phyloP scores from a whole-genome alignment of 2,888 invertebrate species.

The Epinotia brunnichana region DNA sequence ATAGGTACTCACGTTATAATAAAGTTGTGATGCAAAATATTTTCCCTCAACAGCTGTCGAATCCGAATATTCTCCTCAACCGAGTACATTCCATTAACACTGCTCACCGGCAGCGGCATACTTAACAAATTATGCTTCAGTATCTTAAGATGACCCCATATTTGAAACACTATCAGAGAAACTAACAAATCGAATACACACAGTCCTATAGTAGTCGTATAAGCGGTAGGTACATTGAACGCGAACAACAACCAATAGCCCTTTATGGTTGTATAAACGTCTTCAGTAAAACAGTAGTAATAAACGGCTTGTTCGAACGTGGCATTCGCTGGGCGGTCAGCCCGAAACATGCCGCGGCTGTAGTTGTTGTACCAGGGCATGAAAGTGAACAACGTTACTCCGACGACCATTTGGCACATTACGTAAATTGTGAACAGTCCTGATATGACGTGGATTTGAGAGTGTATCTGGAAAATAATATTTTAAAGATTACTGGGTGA shows the following conservation, averaged over 20 bases:
- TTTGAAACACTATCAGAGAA: conserved; percentile 5
- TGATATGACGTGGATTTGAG: conserved; percentile 10
- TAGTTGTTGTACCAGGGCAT: conserved; percentile 9
- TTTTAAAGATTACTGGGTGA: too few relatives aligned
- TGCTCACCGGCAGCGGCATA: conserved; percentile 14
- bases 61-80: conserved; percentile 7
- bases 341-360: not conserved
- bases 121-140: conserved; percentile 12
- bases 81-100: not conserved
- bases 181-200: not conserved
- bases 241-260: not conserved
- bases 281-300: not conserved
- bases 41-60: not conserved
- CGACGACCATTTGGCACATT: not conserved
- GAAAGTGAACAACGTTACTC: not conserved
- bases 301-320: not conserved
- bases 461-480: not conserved
- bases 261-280: not conserved
- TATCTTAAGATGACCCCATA: conserved; percentile 12
- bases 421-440: not conserved
- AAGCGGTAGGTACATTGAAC: not conserved
- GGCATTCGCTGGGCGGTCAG: not conserved
- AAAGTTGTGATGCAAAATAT: conserved; percentile 9
- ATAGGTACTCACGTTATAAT: conserved; percentile 16
- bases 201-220: not conserved